Base-by-base conservation (phyloP, 2,888 invertebrate genomes). In the Elgonia sp. region DNA sequence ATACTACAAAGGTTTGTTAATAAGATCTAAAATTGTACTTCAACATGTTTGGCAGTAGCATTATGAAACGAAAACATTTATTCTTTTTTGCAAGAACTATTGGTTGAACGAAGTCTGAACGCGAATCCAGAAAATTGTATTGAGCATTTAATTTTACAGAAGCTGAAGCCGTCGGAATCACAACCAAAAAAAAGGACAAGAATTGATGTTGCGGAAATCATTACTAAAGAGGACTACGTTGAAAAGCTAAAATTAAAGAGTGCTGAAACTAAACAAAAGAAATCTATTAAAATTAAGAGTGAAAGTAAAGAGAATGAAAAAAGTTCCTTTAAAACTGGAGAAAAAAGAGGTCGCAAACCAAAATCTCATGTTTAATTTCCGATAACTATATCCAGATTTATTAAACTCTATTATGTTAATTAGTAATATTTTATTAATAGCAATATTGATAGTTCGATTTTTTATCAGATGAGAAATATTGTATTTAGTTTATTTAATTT, bases 281-380 rank as follows among this genome's bases (percentile, higher is more conserved):
- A 65, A 40, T 21, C 12, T 60, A 60, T 0, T 0, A 75, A 75
- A 60, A 75, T 75, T 21, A 75, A 75, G 29, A 75, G 16, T 75
- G 60, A 60, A 75, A 75, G 60, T 8, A 10, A 0, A 4, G 73
- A 75, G 29, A 60, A 75, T 42, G 21, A 60, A 16, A 42, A 75
- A 72, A 72, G 1, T 53, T 7, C 70, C 29, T 53, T n/a, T 21
- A 21, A 70, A 70, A 8, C 53, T 70, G 29, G 70, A 37, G 8
- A 39, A 72, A 72, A 72, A 72, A 72, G 55, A 70, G 70, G 70
- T 53, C 53, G 72, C 29, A 55, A 72, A 72, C 55, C n/a, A 72
- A 72, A 72, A 39, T 5, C 20, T 46, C 37, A 72, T 39, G 55
- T 20, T 39, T 72, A 55, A 18, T 55, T 20, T 72, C 46, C 2